These are phyloP conservation scores for Perccottus glenii DNA, from an alignment of 2,113 vertebrate species.

Conservation along the genomic window DNA sequence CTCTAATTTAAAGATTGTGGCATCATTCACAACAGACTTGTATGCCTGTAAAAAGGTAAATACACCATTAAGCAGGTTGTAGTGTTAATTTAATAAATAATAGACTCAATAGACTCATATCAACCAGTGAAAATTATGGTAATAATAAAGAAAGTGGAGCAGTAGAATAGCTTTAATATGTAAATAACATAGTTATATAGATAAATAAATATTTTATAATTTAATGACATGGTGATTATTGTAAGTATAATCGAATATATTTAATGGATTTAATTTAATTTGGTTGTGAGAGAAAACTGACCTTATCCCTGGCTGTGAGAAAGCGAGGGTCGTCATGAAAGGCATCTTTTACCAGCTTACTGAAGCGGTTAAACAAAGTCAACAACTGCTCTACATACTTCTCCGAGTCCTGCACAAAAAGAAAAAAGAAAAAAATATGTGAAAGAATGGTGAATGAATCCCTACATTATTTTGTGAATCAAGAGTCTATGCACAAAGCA, in stretches of 20 bases:
- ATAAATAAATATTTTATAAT: no score
- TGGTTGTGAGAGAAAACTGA: conserved; percentile 10
- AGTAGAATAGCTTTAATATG: no score
- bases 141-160: no score
- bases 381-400: conserved; percentile 97
- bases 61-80: no score
- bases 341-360: conserved; percentile 96
- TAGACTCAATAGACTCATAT: no score
- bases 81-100: no score
- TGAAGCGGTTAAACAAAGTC: conserved; percentile 96
- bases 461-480: neutral
- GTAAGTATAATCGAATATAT: no score
- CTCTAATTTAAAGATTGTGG: conserved; percentile 99
- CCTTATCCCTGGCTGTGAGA: conserved; percentile 97
- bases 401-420: conserved; percentile 88
- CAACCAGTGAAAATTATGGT: no score
- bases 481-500: no score
- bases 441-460: neutral
- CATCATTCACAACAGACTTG: conserved; percentile 97
- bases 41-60: conserved; percentile 81
- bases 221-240: no score
- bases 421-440: neutral
- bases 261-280: neutral
- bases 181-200: no score
- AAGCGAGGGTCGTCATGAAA: conserved; percentile 98